These are phyloP conservation scores for Panthera leo DNA, from an alignment of 2,113 vertebrate genomes.

Conservation along the genomic window DNA sequence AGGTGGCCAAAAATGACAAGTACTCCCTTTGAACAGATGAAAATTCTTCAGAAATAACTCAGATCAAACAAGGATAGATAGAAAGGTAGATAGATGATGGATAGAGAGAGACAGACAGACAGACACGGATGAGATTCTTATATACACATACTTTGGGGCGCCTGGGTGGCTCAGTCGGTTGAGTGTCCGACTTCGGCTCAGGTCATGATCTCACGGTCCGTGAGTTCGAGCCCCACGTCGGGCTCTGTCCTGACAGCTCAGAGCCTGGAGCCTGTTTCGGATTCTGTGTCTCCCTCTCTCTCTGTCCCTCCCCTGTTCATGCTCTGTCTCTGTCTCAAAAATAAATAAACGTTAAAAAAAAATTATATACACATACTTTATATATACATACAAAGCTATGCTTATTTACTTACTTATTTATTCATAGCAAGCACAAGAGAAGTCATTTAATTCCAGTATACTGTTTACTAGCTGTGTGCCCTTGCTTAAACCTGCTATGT, in stretches of 20 bases:
- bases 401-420: background rate
- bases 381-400: too few relatives aligned
- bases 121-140: background rate
- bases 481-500: background rate
- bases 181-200: too few relatives aligned
- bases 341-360: too few relatives aligned
- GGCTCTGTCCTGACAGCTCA: too few relatives aligned
- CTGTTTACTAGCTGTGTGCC: background rate
- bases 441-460: background rate
- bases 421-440: background rate
- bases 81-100: background rate
- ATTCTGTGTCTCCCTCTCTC: too few relatives aligned
- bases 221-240: fast-evolving
- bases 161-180: too few relatives aligned
- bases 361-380: too few relatives aligned
- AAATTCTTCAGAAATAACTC: background rate
- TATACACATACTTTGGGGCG: too few relatives aligned
- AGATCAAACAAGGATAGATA: background rate
- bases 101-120: background rate
- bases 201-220: too few relatives aligned
- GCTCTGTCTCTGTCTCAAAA: too few relatives aligned
- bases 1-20: background rate
- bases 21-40: background rate
- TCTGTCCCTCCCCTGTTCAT: too few relatives aligned
- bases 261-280: too few relatives aligned